Evolutionary conservation across 2,113 vertebrate genomes (phyloP).

Genomic region (Ascaphus truei): DNA sequence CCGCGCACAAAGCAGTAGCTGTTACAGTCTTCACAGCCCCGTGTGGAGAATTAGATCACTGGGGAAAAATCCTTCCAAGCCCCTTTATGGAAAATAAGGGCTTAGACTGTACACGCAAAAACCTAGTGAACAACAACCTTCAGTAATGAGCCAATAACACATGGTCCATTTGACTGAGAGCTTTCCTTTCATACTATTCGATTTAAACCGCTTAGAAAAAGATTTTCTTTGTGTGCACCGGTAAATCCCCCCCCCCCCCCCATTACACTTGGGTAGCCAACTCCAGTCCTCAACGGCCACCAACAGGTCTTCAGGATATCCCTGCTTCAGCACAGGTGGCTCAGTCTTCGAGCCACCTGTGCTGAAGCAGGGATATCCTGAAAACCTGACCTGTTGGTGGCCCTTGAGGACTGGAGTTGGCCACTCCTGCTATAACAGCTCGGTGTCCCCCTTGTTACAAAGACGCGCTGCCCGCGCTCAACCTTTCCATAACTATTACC

Average conservation of each 20-base stretch:
- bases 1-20: conserved; percentile 63
- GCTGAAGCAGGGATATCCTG: too few relatives aligned
- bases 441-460: too few relatives aligned
- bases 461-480: too few relatives aligned
- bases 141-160: conserved; percentile 58
- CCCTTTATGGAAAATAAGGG: conserved; percentile 63
- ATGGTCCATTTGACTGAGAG: conserved; percentile 48
- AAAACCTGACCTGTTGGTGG: too few relatives aligned
- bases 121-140: conserved; percentile 49
- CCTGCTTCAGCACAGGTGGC: too few relatives aligned
- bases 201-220: conserved; percentile 31
- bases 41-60: conserved; percentile 67
- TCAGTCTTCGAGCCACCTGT: too few relatives aligned
- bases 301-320: too few relatives aligned
- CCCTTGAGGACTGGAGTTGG: too few relatives aligned
- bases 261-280: too few relatives aligned
- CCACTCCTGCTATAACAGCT: too few relatives aligned
- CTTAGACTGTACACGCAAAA: conserved; percentile 54
- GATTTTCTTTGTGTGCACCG: not conserved
- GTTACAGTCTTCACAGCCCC: conserved; percentile 56
- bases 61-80: conserved; percentile 59
- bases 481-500: too few relatives aligned
- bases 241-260: not conserved
- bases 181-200: conserved; percentile 45
- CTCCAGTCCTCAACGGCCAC: too few relatives aligned